Evolutionary conservation across 2,113 vertebrate genomes (phyloP).

Genomic region (Suricata suricatta): DNA sequence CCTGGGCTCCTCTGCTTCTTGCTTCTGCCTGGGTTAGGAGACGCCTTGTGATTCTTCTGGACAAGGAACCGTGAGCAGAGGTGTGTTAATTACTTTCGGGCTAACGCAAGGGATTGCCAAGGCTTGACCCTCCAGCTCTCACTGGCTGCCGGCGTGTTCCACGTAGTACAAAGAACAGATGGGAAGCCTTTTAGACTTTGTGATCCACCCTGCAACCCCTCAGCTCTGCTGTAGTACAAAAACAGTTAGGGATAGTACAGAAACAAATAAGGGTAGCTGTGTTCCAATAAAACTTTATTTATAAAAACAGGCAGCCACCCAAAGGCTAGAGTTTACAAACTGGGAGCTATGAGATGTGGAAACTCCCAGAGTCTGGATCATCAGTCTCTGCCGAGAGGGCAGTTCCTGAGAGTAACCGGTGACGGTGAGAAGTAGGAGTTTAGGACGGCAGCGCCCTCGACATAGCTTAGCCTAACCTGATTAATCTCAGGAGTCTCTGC

Average conservation of each 20-base stretch:
- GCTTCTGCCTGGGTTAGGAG: neutral
- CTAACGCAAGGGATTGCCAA: neutral
- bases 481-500: neutral
- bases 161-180: neutral
- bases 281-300: constrained; percentile 19
- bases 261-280: neutral
- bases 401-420: neutral
- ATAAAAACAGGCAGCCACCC: neutral
- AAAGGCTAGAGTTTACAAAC: neutral
- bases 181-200: neutral
- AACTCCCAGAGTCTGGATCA: neutral
- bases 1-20: neutral
- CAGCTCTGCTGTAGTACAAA: neutral
- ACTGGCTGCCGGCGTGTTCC: neutral
- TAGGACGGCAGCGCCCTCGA: neutral
- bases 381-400: neutral
- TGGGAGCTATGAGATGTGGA: neutral
- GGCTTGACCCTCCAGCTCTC: neutral
- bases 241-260: fast-evolving
- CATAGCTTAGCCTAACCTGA: neutral
- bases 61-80: neutral
- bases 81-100: neutral
- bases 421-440: neutral
- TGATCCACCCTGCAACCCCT: fast-evolving
- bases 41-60: neutral